A percentile compares a stretch with the other conserved stretches of the same genome.
phyloP scores from a whole-genome alignment of 2,888 invertebrate genomes.

The Hydroisotoma schaefferi region DNA sequence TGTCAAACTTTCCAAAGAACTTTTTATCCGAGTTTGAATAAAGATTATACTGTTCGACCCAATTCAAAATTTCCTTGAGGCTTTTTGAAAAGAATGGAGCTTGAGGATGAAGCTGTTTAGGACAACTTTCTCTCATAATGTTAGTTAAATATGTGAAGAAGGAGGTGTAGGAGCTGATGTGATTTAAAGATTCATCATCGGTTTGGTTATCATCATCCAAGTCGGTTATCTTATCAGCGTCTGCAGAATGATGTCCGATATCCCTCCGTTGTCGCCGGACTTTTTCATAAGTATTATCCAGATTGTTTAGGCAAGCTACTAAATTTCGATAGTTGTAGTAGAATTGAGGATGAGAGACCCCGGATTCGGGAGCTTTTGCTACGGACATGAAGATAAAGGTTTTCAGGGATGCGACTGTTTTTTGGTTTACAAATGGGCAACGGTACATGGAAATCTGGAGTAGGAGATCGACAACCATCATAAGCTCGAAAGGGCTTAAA shows the following conservation, averaged over 20 bases:
- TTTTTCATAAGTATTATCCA: neutral
- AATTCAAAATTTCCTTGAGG: conserved; percentile 5
- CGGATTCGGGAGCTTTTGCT: neutral
- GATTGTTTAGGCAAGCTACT: conserved; percentile 9
- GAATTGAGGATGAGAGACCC: conserved; percentile 2
- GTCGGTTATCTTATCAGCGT: no score
- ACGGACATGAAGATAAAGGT: conserved; percentile 1
- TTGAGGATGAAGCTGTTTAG: neutral
- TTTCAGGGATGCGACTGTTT: conserved; percentile 4
- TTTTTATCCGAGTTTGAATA: neutral
- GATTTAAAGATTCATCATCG: no score
- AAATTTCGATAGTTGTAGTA: conserved; percentile 6
- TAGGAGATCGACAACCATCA: conserved; percentile 8
- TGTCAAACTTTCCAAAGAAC: neutral
- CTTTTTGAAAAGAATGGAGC: neutral
- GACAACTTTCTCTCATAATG: neutral
- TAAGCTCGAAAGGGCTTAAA: conserved; percentile 8
- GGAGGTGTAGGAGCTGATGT: no score
- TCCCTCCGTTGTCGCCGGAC: no score
- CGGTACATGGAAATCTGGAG: conserved; percentile 5
- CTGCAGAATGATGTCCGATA: no score
- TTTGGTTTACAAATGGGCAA: conserved; percentile 4
- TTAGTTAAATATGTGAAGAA: no score
- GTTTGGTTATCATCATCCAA: no score
- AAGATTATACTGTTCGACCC: neutral